Conservation (phyloP, 2,888 invertebrate genomes). For the Xestia c-nigrum region DNA sequence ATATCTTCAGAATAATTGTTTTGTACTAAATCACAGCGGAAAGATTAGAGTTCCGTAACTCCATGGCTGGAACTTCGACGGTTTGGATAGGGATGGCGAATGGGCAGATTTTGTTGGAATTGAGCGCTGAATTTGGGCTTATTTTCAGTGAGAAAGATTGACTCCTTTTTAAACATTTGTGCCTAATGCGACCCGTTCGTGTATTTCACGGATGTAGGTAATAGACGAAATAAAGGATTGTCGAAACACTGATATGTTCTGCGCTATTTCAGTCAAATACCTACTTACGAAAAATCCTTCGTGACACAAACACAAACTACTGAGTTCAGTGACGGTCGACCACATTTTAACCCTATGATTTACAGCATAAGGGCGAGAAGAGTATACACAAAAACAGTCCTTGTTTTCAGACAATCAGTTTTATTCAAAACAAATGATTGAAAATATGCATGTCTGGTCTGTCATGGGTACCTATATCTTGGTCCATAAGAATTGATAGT, state of each 20-base stretch:
- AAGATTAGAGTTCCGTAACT: conserved; percentile 67
- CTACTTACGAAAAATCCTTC: not conserved
- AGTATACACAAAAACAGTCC: not conserved
- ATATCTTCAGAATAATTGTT: conserved; percentile 68
- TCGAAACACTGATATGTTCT: not conserved
- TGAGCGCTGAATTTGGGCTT: not conserved
- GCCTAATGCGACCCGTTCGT: not conserved
- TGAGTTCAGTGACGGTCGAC: no score
- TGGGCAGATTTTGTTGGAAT: not conserved
- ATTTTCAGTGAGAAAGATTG: not conserved
- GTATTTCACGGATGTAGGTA: not conserved
- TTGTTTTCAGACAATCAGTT: not conserved
- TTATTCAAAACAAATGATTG: not conserved
- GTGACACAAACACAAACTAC: not conserved
- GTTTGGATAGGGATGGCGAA: conserved; percentile 53
- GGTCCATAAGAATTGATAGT: not conserved
- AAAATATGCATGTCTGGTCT: not conserved
- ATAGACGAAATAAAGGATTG: not conserved
- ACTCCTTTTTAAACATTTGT: not conserved
- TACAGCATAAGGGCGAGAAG: no score
- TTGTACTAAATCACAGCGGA: conserved; percentile 66
- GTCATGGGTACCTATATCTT: not conserved
- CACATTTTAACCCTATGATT: no score
- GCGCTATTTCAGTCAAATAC: not conserved
- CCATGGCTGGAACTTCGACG: conserved; percentile 55